These are phyloP conservation scores for Menidia menidia DNA, from an alignment of 2,797 vertebrate species.

Conservation along the genomic window DNA sequence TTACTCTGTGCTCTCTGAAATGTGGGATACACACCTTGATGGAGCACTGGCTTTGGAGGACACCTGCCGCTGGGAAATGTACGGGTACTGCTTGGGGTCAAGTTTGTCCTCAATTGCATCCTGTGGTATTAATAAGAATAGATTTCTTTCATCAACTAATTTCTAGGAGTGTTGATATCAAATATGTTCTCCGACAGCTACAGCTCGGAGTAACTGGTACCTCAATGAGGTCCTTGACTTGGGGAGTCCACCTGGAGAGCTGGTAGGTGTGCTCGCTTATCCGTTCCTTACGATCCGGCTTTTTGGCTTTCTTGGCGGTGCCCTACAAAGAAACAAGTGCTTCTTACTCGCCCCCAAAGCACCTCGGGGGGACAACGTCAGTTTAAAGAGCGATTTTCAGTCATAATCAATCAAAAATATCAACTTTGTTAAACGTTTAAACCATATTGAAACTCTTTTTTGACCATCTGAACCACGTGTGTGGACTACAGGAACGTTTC, in stretches of 20 bases:
- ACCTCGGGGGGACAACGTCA: too few relatives aligned
- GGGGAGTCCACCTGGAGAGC: slow-evolving; percentile 95
- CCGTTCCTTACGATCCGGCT: slow-evolving; percentile 93
- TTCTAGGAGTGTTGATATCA: too few relatives aligned
- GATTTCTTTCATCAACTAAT: too few relatives aligned
- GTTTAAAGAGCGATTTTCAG: too few relatives aligned
- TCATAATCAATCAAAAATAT: too few relatives aligned
- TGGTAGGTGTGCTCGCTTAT: slow-evolving; percentile 98
- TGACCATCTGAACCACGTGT: too few relatives aligned
- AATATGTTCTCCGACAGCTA: too few relatives aligned
- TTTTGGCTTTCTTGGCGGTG: slow-evolving; percentile 87
- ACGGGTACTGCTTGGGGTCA: slow-evolving; percentile 94
- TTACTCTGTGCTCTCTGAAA: background rate
- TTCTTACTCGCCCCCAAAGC: slow-evolving; percentile 5
- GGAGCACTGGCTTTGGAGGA: slow-evolving; percentile 91
- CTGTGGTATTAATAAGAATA: slow-evolving; percentile 68
- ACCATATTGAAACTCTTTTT: too few relatives aligned
- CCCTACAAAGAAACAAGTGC: slow-evolving; percentile 41
- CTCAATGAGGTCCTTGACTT: slow-evolving; percentile 97
- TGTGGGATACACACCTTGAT: slow-evolving; percentile 84
- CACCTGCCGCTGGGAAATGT: slow-evolving; percentile 93
- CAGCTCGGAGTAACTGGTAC: slow-evolving; percentile 64
- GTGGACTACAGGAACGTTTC: too few relatives aligned
- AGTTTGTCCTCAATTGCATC: slow-evolving; percentile 98
- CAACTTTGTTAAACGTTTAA: too few relatives aligned